phyloP scores from a whole-genome alignment of 2,113 vertebrate species.

The Typhlomys cinereus region DNA sequence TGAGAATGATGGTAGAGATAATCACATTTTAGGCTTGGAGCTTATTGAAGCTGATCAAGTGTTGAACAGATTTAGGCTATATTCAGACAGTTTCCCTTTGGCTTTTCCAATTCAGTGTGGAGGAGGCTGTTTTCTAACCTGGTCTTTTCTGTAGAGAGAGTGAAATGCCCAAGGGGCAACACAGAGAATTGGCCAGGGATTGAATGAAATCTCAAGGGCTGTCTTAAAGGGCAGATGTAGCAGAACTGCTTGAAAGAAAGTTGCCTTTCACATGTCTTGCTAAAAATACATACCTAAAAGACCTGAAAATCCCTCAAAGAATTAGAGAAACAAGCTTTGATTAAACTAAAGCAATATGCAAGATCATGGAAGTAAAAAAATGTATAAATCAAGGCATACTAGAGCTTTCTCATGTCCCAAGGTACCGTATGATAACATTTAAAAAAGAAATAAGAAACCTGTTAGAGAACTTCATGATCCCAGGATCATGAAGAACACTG shows the following conservation, averaged over 20 bases:
- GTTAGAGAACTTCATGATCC: not conserved
- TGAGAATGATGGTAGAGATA: slow-evolving; percentile 3
- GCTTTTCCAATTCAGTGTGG: not conserved
- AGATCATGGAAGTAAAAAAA: slow-evolving; percentile 11
- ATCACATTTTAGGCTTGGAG: not conserved
- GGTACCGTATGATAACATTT: slow-evolving; percentile 11
- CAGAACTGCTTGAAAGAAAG: not conserved
- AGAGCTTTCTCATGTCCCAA: slow-evolving; percentile 20
- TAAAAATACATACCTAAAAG: slow-evolving; percentile 48
- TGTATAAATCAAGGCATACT: not conserved
- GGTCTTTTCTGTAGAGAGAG: not conserved
- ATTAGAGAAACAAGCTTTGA: not conserved
- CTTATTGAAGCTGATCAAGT: not conserved
- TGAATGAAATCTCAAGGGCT: not conserved
- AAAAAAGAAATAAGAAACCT: not conserved
- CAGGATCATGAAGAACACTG: not conserved
- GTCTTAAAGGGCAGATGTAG: not conserved
- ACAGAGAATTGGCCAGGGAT: not conserved
- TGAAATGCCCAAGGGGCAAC: not conserved
- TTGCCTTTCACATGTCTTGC: not conserved
- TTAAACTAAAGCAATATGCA: slow-evolving; percentile 28
- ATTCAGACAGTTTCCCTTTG: not conserved
- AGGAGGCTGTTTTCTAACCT: slow-evolving; percentile 37
- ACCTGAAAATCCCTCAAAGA: slow-evolving; percentile 7
- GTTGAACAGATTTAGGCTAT: slow-evolving; percentile 3